Evolutionary conservation across 2,888 invertebrate genomes (phyloP).

Genomic region (Drosophila stalkeri): DNA sequence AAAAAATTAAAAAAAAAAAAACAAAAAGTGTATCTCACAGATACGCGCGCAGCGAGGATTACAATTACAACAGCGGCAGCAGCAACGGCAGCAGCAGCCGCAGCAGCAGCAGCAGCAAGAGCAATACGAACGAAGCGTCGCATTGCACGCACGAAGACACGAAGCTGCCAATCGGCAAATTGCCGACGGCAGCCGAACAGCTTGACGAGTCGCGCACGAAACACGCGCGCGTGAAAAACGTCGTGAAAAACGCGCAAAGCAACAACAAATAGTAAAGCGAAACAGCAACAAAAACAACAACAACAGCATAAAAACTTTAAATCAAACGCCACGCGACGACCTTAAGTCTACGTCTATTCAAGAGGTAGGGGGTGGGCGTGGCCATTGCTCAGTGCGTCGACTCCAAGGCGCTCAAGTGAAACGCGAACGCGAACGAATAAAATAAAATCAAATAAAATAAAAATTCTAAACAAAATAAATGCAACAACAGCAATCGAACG

Average conservation of each 20-base stretch:
- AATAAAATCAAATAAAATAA: constrained; percentile 29
- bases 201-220: constrained; percentile 51
- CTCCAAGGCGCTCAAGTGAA: constrained; percentile 75
- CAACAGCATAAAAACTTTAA: constrained; percentile 26
- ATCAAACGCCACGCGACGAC: constrained; percentile 73
- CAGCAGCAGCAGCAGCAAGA: constrained; percentile 15
- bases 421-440: constrained; percentile 45
- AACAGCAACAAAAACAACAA: constrained; percentile 22
- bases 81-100: constrained; percentile 11
- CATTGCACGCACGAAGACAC: constrained; percentile 49
- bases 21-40: constrained; percentile 60
- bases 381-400: constrained; percentile 67
- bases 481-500: constrained; percentile 37
- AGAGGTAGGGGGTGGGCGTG: constrained; percentile 62
- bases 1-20: neutral
- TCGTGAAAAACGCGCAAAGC: constrained; percentile 60
- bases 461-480: constrained; percentile 43
- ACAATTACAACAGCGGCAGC: constrained; percentile 70
- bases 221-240: constrained; percentile 69
- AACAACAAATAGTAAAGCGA: constrained; percentile 16
- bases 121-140: constrained; percentile 48
- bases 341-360: constrained; percentile 65
- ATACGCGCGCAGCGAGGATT: constrained; percentile 73
- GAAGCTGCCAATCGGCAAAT: constrained; percentile 55
- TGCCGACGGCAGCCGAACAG: constrained; percentile 56